Evolutionary conservation across 2,888 invertebrate genomes (phyloP).

Genomic region (Marronus borbonicus): DNA sequence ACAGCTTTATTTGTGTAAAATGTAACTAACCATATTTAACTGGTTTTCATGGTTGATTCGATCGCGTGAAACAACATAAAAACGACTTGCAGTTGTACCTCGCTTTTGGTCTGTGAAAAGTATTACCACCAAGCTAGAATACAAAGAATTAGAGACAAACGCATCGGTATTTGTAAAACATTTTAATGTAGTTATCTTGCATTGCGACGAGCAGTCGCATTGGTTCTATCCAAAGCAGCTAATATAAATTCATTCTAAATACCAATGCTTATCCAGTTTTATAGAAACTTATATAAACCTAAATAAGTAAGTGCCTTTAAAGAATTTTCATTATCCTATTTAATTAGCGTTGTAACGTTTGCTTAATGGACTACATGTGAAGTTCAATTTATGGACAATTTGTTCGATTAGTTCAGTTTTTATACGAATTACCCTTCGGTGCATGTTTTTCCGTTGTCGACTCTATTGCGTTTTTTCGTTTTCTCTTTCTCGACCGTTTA

Average conservation of each 20-base stretch:
- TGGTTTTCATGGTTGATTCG: too few relatives aligned
- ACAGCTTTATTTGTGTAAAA: too few relatives aligned
- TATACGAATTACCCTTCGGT: constrained; percentile 22
- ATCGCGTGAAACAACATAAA: too few relatives aligned
- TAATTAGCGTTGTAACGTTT: constrained; percentile 51
- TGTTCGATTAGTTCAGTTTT: constrained; percentile 25
- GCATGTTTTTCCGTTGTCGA: constrained; percentile 5
- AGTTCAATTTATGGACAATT: constrained; percentile 31
- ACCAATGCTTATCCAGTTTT: constrained; percentile 53
- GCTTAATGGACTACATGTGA: constrained; percentile 28
- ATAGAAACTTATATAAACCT: constrained; percentile 52
- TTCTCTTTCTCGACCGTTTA: constrained; percentile 5
- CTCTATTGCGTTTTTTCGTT: constrained; percentile 6
- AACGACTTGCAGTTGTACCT: too few relatives aligned
- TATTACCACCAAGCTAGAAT: constrained; percentile 9
- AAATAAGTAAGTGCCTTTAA: constrained; percentile 55
- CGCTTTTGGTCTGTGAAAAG: neutral
- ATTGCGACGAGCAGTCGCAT: constrained; percentile 41
- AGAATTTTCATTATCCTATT: constrained; percentile 56
- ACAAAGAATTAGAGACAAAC: neutral
- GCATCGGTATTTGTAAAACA: constrained; percentile 36
- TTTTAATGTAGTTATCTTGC: constrained; percentile 46
- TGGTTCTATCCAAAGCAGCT: constrained; percentile 52
- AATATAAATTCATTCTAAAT: constrained; percentile 56
- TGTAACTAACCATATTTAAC: too few relatives aligned